Conservation (phyloP, 92 coral and sea anemone genomes). For the Epizoanthus stellaris region DNA sequence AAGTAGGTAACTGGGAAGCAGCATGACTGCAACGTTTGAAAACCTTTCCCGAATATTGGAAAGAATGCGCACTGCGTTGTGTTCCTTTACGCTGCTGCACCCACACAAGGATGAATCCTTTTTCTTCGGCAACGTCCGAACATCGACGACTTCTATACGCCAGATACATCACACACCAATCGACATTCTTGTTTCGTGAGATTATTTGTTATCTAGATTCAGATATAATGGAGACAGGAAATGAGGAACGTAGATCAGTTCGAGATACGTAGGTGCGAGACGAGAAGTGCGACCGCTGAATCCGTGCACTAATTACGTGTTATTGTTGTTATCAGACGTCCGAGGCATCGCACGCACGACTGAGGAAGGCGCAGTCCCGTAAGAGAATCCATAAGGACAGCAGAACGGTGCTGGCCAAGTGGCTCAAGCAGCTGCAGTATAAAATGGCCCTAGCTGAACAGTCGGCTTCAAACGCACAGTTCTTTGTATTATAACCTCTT, state of each 20-base stretch:
- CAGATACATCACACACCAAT: too few species aligned
- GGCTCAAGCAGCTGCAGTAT: slow-evolving; percentile 96
- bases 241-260: neutral
- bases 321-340: slow-evolving; percentile 60
- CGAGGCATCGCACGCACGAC: slow-evolving; percentile 79
- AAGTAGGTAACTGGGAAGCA: too few species aligned
- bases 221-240: too few species aligned
- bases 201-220: too few species aligned
- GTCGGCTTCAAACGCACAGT: slow-evolving; percentile 78
- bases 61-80: too few species aligned
- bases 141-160: too few species aligned
- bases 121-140: too few species aligned
- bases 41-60: too few species aligned
- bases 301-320: neutral
- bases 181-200: too few species aligned
- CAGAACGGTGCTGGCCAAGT: slow-evolving; percentile 82
- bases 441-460: slow-evolving; percentile 97
- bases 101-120: too few species aligned
- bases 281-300: neutral
- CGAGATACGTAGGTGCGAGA: neutral
- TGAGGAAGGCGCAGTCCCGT: slow-evolving; percentile 90
- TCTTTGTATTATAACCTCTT: slow-evolving; percentile 6
- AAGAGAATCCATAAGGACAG: slow-evolving; percentile 83
- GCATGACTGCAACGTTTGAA: too few species aligned
- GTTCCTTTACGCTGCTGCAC: too few species aligned